Evolutionary conservation across 2,888 invertebrate species (phyloP).

Genomic region (Creontiades dilutus): DNA sequence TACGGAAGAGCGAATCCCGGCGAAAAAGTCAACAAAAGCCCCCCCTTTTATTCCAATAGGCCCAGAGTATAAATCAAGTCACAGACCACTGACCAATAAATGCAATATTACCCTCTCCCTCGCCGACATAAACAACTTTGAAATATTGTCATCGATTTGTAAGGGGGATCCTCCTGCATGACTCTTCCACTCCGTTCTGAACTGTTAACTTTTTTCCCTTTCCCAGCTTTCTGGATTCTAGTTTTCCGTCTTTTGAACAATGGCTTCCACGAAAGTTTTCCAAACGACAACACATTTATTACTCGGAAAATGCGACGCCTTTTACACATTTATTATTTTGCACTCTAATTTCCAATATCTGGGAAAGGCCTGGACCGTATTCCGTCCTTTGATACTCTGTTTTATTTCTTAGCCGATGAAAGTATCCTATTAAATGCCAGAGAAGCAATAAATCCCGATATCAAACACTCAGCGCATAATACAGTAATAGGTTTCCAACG

Average conservation of each 20-base stretch:
- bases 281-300: conserved; percentile 17
- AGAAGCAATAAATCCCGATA: no score
- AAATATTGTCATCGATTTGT: conserved; percentile 63
- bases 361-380: background rate
- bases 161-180: background rate
- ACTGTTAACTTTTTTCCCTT: background rate
- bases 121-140: conserved; percentile 69
- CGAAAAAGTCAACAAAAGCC: background rate
- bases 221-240: background rate
- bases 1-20: background rate
- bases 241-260: conserved; percentile 26
- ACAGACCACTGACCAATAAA: conserved; percentile 71
- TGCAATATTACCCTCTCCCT: conserved; percentile 64
- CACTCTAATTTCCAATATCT: background rate
- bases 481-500: no score
- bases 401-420: no score
- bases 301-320: background rate
- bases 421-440: no score
- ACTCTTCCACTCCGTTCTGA: conserved; percentile 18
- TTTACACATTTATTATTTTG: background rate
- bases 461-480: no score
- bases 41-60: conserved; percentile 54
- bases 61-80: conserved; percentile 54
- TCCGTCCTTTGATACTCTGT: background rate
- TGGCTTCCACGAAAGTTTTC: background rate